Evolutionary conservation across 2,113 vertebrate genomes (phyloP).

Genomic region (Dipodomys stephensi): DNA sequence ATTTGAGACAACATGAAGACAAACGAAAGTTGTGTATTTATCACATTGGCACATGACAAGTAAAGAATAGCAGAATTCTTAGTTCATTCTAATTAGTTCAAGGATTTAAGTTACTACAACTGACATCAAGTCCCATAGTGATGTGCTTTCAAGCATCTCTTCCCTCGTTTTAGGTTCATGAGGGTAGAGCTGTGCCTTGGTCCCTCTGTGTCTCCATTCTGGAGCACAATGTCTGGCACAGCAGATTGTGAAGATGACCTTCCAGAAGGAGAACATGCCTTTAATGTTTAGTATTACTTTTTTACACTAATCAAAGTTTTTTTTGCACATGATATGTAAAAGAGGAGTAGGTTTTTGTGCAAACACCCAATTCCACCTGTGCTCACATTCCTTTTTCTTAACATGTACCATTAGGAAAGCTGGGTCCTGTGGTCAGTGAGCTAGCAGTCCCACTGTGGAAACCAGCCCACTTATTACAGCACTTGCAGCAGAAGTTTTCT

Average conservation of each 20-base stretch:
- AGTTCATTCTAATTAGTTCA: not conserved
- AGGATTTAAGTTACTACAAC: not conserved
- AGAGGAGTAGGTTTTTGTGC: not conserved
- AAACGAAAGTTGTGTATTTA: conserved; percentile 32
- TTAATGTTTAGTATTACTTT: not conserved
- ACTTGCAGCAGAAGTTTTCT: not conserved
- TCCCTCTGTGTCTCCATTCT: not conserved
- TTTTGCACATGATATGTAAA: not conserved
- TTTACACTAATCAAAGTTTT: not conserved
- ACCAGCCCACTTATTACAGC: not conserved
- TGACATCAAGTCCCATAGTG: not conserved
- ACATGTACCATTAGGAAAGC: not conserved
- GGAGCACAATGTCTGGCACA: not conserved
- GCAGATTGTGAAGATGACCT: not conserved
- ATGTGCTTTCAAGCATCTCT: not conserved
- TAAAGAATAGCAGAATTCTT: not conserved
- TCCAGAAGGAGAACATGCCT: not conserved
- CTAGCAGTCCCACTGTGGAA: not conserved
- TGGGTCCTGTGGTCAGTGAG: not conserved
- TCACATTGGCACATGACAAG: conserved; percentile 4
- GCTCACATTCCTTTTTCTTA: not conserved
- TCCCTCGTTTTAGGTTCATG: not conserved
- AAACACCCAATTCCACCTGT: not conserved
- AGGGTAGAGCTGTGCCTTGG: not conserved
- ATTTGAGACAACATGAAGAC: conserved; percentile 11